phyloP scores from a whole-genome alignment of 2,888 invertebrate species.

The Caradrina clavipalpis region DNA sequence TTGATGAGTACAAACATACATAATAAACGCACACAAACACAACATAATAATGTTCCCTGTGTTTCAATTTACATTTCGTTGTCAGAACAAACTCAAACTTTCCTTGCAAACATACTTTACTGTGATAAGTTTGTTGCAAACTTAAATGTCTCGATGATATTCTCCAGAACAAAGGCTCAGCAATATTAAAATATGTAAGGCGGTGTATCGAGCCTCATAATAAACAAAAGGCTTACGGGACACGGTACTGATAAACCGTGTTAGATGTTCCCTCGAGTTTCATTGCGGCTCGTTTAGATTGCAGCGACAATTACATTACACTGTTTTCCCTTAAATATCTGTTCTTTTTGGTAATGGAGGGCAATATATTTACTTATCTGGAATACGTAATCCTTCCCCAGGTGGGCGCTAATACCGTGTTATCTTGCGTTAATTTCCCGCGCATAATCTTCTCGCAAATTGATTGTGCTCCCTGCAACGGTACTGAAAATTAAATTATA shows the following conservation, averaged over 20 bases:
- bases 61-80: slow-evolving; percentile 43
- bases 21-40: slow-evolving; percentile 35
- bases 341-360: slow-evolving; percentile 81
- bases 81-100: slow-evolving; percentile 61
- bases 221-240: slow-evolving; percentile 80
- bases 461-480: slow-evolving; percentile 75
- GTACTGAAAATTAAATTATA: slow-evolving; percentile 71
- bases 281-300: slow-evolving; percentile 80
- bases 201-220: slow-evolving; percentile 70
- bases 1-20: slow-evolving; percentile 59
- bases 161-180: slow-evolving; percentile 76
- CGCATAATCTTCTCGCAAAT: slow-evolving; percentile 81
- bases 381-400: slow-evolving; percentile 82
- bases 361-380: slow-evolving; percentile 87
- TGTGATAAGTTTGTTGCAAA: slow-evolving; percentile 77
- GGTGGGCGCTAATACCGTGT: slow-evolving; percentile 82
- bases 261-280: slow-evolving; percentile 76
- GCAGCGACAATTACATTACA: slow-evolving; percentile 75
- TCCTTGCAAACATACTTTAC: slow-evolving; percentile 66
- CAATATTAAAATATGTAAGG: slow-evolving; percentile 83
- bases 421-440: slow-evolving; percentile 86
- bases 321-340: slow-evolving; percentile 78
- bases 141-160: slow-evolving; percentile 74
- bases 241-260: slow-evolving; percentile 79
- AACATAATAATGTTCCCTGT: slow-evolving; percentile 23